Evolutionary conservation across 2,797 vertebrate species (phyloP).

Genomic region (Carcharodon carcharias): DNA sequence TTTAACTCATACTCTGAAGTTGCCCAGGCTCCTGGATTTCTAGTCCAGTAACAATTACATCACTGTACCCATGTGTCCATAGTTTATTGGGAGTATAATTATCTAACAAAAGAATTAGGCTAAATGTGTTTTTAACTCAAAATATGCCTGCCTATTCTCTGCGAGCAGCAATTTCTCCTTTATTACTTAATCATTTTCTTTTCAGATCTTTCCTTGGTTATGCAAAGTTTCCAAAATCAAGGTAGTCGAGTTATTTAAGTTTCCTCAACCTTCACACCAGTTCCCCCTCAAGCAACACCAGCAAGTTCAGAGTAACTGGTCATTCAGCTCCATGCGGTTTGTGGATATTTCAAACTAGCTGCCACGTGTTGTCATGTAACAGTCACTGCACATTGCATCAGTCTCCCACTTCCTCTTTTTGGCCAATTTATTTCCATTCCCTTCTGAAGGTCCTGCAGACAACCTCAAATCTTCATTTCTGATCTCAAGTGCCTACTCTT

Average conservation of each 20-base stretch:
- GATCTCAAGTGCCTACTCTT: not conserved
- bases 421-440: not conserved
- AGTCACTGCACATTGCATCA: too few species aligned
- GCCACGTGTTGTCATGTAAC: not conserved
- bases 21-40: not conserved
- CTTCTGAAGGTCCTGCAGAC: not conserved
- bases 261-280: not conserved
- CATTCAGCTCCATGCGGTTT: constrained; percentile 5
- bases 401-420: not conserved
- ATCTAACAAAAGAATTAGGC: not conserved
- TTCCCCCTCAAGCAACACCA: not conserved
- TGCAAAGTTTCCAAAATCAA: too few species aligned
- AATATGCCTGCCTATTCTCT: not conserved
- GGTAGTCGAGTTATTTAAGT: not conserved
- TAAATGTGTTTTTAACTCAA: not conserved
- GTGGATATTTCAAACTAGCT: not conserved
- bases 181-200: not conserved
- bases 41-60: not conserved
- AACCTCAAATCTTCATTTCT: not conserved
- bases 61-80: not conserved
- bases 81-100: not conserved
- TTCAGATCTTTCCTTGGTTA: not conserved
- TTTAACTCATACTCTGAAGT: not conserved
- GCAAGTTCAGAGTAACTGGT: too few species aligned
- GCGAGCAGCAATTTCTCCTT: not conserved